phyloP scores from a whole-genome alignment of 2,113 vertebrate species.

The Anguilla japonica region DNA sequence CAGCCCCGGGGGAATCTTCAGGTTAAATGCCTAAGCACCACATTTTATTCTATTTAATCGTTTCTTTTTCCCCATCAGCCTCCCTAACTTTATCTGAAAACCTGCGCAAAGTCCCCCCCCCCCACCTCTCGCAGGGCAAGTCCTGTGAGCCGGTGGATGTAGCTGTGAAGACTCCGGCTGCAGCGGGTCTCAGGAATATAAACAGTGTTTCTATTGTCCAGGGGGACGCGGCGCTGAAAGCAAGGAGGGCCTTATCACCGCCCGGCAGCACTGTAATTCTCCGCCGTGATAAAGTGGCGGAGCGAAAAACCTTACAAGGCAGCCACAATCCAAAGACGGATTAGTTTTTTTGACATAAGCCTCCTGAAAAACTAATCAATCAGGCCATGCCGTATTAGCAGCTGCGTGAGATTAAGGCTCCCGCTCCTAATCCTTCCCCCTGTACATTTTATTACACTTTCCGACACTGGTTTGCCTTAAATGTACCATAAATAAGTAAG shows the following conservation, averaged over 20 bases:
- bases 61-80: not conserved
- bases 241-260: slow-evolving; percentile 86
- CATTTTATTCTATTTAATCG: not conserved
- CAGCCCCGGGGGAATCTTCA: slow-evolving; percentile 45
- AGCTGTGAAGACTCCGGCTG: slow-evolving; percentile 37
- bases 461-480: slow-evolving; percentile 62
- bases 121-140: not conserved
- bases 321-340: slow-evolving; percentile 89
- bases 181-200: slow-evolving; percentile 78
- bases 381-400: slow-evolving; percentile 84
- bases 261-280: slow-evolving; percentile 89
- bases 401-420: slow-evolving; percentile 79
- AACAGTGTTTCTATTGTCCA: slow-evolving; percentile 84
- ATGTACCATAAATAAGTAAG: slow-evolving; percentile 68
- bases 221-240: slow-evolving; percentile 77
- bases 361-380: slow-evolving; percentile 95
- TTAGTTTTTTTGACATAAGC: slow-evolving; percentile 95
- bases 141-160: not conserved
- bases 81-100: not conserved
- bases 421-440: slow-evolving; percentile 79
- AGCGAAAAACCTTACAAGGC: slow-evolving; percentile 87
- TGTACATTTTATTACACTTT: slow-evolving; percentile 82
- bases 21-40: not conserved
- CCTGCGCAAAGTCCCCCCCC: not conserved
- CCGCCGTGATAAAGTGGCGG: slow-evolving; percentile 86